Conservation (phyloP, 1,140 invertebrate genomes). For the Brachystomella parvula region DNA sequence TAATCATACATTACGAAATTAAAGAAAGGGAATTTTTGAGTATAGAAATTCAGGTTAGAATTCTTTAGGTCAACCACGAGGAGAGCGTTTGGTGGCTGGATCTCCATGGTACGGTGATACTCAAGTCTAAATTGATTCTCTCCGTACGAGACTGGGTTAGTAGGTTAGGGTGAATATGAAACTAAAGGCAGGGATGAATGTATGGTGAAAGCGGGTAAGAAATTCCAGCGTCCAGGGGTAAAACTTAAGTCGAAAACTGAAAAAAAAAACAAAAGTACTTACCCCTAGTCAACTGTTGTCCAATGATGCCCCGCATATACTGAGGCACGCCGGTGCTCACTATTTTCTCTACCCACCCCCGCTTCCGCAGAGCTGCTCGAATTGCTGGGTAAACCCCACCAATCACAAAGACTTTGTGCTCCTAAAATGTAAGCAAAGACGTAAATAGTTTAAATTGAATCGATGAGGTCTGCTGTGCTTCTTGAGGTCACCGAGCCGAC, state of each 20-base stretch:
- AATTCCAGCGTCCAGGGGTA: not conserved
- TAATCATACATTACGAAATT: not conserved
- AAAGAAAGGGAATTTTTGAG: not conserved
- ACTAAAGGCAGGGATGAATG: no score
- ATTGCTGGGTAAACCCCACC: conserved; percentile 48
- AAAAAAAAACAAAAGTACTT: not conserved
- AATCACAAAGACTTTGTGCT: conserved; percentile 48
- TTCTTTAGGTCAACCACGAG: no score
- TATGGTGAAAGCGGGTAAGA: no score
- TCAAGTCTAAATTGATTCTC: not conserved
- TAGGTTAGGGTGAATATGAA: no score
- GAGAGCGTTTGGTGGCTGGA: not conserved
- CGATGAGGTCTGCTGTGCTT: no score
- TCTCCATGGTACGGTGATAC: not conserved
- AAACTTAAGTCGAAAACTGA: not conserved
- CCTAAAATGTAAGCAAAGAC: conserved; percentile 41
- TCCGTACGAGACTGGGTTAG: not conserved
- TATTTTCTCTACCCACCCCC: conserved; percentile 40
- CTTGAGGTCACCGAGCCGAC: no score
- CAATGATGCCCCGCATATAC: conserved; percentile 1
- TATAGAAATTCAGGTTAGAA: no score
- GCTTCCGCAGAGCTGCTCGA: conserved; percentile 44
- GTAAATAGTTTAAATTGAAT: no score
- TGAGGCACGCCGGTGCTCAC: not conserved
- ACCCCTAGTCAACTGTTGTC: not conserved